Evolutionary conservation across 1,140 invertebrate species (phyloP), one percentile per base, ranked within the genome.

Genomic region (Ruditapes philippinarum): DNA sequence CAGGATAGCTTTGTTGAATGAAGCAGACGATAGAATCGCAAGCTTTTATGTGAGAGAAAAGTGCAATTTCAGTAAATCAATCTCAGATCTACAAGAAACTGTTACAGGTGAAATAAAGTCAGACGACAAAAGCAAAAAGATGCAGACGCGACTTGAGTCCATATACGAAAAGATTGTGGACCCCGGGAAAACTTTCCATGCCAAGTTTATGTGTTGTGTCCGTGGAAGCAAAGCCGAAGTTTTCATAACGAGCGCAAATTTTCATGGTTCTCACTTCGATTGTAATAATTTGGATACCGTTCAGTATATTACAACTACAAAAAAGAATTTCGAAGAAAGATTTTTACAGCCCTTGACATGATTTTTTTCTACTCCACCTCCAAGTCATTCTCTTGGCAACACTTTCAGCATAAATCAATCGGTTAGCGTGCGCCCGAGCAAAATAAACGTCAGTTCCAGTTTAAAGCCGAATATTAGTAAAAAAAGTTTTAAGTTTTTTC

Each of bases 131-230:
- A 25, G 57, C 28, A 25, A 62, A 62, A 19, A n/a, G 14, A n/a
- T 25, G 7, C 22, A n/a, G 28, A n/a, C 25, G 14, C 25, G n/a
- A 14, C 57, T 62, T 7, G 5, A 62, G 25, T 28, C 7, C 11
- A 62, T 62, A 5, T 62, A 4, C 25, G 57, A 62, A 5, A 62
- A 28, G 7, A n/a, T 62, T 25, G 28, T 3, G 25, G 57, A 93
- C 78, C 94, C 94, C 45, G 60, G 91, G 22, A 74, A 74, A 42
- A 87, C 60, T 12, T 93, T 94, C 83, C 85, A 91, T 54, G 84
- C 87, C 17, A 94, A 92, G 54, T 94, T 94, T 70, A 91, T 94
- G 31, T 92, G 89, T 22, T 89, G 91, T 54, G 82, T 93, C 25
- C 89, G 89, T 33, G 85, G 91, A 12, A 68, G 89, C 0, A 82